A percentile compares a stretch with the other conserved stretches of the same genome.
phyloP scores from a whole-genome alignment of 2,888 invertebrate species.

The Aspidiotus rigidus region DNA sequence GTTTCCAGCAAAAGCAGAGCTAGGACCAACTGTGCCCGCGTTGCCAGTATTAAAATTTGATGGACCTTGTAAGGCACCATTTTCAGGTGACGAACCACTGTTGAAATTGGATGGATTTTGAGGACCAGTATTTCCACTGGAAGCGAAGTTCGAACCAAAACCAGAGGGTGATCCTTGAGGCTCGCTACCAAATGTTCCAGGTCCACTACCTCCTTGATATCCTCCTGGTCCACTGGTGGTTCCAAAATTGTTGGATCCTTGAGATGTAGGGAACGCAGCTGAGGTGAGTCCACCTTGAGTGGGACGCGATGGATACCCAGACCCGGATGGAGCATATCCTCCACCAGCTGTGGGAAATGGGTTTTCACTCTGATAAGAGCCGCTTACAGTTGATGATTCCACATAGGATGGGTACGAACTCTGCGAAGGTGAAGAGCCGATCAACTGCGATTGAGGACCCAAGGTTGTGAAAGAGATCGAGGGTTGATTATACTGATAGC shows the following conservation, averaged over 20 bases:
- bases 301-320: constrained; percentile 36
- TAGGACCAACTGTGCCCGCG: constrained; percentile 37
- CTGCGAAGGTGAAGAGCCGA: constrained; percentile 18
- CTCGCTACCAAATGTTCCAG: constrained; percentile 34
- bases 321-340: background rate
- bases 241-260: constrained; percentile 8
- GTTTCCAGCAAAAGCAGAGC: constrained; percentile 19
- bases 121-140: constrained; percentile 37
- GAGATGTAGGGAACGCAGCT: background rate
- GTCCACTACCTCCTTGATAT: constrained; percentile 35
- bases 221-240: constrained; percentile 34
- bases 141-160: constrained; percentile 36
- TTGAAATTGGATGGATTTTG: constrained; percentile 36
- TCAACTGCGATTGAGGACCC: constrained; percentile 5
- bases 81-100: constrained; percentile 36
- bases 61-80: constrained; percentile 36
- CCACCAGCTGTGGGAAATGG: background rate
- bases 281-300: too few relatives aligned
- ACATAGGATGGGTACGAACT: background rate
- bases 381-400: background rate
- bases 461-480: constrained; percentile 8
- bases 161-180: constrained; percentile 37
- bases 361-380: background rate
- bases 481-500: constrained; percentile 27
- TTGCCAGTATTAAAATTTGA: constrained; percentile 35